A percentile compares a stretch with the other conserved stretches of the same genome.
Conservation (phyloP, 2,888 invertebrate species). For the Eristalis tenax region DNA sequence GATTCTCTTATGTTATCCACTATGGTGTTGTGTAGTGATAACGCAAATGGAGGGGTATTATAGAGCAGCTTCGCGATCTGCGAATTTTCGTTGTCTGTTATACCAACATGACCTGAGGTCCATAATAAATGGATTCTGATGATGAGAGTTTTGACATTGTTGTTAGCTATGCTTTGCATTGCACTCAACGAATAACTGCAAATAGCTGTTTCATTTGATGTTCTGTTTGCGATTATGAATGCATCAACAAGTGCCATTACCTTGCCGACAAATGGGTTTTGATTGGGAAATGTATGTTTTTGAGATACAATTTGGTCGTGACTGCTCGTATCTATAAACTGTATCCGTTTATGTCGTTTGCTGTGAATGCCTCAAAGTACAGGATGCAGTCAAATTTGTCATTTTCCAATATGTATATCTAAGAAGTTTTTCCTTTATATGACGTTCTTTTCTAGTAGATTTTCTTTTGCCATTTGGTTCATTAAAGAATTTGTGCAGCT, state of each 20-base stretch:
- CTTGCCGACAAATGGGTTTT: not conserved
- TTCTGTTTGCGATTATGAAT: not conserved
- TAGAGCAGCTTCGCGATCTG: no score
- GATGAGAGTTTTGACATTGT: not conserved
- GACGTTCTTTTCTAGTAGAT: no score
- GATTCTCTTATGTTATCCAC: no score
- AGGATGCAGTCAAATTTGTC: no score
- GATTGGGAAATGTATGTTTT: not conserved
- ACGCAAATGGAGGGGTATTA: no score
- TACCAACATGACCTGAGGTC: no score
- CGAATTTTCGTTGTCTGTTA: not conserved
- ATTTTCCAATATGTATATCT: no score
- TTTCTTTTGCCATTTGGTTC: no score
- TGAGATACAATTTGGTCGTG: not conserved
- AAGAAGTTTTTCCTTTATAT: no score
- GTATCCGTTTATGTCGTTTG: not conserved
- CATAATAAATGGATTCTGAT: not conserved
- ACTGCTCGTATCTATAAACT: not conserved
- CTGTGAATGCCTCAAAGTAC: no score
- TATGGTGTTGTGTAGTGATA: no score
- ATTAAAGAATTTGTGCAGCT: no score
- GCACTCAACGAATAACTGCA: constrained; percentile 3
- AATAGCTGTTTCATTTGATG: not conserved
- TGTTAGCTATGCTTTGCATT: not conserved
- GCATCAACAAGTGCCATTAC: not conserved